Percentiles rank a stretch among this genome's conserved stretches.
phyloP scores from a whole-genome alignment of 2,797 vertebrate species.

The Acipenser oxyrinchus region DNA sequence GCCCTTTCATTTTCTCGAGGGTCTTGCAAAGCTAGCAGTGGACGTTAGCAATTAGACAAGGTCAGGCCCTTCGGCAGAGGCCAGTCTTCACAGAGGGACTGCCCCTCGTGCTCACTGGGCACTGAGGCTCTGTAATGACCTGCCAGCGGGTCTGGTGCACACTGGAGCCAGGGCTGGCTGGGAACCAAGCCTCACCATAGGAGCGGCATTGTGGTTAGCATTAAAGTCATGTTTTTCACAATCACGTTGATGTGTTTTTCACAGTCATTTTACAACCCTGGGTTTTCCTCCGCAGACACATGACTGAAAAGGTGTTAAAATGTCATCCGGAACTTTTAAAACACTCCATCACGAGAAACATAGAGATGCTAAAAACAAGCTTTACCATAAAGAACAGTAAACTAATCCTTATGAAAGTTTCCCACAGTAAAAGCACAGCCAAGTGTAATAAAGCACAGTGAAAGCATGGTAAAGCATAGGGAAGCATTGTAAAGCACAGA shows the following conservation, averaged over 20 bases:
- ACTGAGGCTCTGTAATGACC: neutral
- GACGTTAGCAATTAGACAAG: neutral
- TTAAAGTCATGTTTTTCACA: neutral
- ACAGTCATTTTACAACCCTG: neutral
- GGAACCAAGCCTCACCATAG: neutral
- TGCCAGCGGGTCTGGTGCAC: neutral
- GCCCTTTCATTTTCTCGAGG: no score
- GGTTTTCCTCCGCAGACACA: neutral
- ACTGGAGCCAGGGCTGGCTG: neutral
- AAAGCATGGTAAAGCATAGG: no score
- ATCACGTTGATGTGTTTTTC: neutral
- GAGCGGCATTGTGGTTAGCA: neutral
- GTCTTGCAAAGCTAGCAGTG: neutral
- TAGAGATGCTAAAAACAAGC: no score
- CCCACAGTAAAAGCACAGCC: no score
- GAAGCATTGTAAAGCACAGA: no score
- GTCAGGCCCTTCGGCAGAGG: neutral
- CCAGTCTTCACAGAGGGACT: neutral
- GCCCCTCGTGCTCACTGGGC: neutral
- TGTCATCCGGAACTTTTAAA: neutral
- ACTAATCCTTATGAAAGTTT: no score
- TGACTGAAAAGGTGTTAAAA: constrained; percentile 1
- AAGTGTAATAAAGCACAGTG: no score
- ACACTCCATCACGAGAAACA: neutral
- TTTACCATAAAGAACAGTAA: no score